A percentile compares a stretch with the other conserved stretches of the same genome.
These are phyloP conservation scores for Torymus aiolomorphi DNA, from an alignment of 2,888 invertebrate genomes.

Conservation along the genomic window DNA sequence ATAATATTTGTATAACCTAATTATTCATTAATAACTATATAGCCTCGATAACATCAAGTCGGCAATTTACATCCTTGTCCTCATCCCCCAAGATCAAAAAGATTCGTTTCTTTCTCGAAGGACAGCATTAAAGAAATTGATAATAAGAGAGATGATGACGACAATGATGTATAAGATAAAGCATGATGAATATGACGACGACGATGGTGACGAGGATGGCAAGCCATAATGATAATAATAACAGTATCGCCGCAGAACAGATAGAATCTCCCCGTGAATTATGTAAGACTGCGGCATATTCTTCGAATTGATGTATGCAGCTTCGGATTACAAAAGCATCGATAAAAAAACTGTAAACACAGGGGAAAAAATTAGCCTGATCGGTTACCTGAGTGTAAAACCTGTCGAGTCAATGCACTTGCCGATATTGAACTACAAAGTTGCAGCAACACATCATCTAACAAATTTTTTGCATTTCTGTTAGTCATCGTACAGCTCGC, in stretches of 20 bases:
- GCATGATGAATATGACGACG: constrained; percentile 7
- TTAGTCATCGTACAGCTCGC: constrained; percentile 8
- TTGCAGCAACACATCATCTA: constrained; percentile 28
- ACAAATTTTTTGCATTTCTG: constrained; percentile 32
- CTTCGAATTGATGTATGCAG: not conserved
- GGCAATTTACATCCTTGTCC: not conserved
- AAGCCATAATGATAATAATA: constrained; percentile 31
- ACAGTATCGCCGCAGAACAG: constrained; percentile 27
- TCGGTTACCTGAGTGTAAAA: constrained; percentile 27
- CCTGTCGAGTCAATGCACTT: not conserved
- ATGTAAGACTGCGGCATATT: constrained; percentile 3
- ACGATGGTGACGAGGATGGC: constrained; percentile 5
- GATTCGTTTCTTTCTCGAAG: not conserved
- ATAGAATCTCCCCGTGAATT: constrained; percentile 42
- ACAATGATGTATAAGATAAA: constrained; percentile 16
- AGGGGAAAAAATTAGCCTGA: constrained; percentile 32
- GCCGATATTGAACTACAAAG: constrained; percentile 19
- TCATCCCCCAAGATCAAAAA: not conserved
- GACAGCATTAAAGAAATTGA: constrained; percentile 8
- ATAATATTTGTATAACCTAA: too few species aligned
- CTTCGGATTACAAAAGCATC: constrained; percentile 4
- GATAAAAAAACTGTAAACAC: constrained; percentile 40
- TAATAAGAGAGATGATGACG: constrained; percentile 11
- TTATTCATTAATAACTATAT: too few species aligned
- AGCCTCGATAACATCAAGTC: too few species aligned